Evolutionary conservation across 2,113 vertebrate species (phyloP).

Genomic region (Marmota monax): DNA sequence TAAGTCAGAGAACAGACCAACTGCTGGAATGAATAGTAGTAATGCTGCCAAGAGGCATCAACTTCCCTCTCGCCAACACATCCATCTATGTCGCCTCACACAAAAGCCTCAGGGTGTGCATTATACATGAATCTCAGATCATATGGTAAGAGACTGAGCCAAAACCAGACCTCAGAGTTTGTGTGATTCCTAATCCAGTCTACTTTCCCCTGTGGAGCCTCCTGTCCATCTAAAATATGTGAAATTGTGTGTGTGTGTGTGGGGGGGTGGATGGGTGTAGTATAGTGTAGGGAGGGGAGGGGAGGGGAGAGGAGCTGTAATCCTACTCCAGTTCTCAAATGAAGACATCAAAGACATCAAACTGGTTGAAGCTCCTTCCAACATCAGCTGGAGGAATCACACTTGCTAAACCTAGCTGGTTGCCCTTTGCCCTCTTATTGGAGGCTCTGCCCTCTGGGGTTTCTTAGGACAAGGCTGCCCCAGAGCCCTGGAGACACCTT

Average conservation of each 20-base stretch:
- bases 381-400: neutral
- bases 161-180: neutral
- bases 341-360: constrained; percentile 32
- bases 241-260: neutral
- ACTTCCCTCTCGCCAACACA: neutral
- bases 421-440: neutral
- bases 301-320: neutral
- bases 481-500: neutral
- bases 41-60: neutral
- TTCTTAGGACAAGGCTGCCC: neutral
- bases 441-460: neutral
- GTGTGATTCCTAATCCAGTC: neutral
- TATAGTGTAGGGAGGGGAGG: neutral
- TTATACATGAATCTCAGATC: neutral
- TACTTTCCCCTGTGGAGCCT: constrained; percentile 22
- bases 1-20: neutral
- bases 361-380: neutral
- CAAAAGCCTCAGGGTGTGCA: neutral
- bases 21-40: neutral
- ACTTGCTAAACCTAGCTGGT: neutral
- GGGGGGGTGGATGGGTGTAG: neutral
- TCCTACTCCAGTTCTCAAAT: constrained; percentile 33
- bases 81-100: no score
- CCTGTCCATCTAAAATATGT: constrained; percentile 52
- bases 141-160: neutral